Evolutionary conservation across 2,888 invertebrate genomes (phyloP), one percentile per base, ranked within the genome.

Genomic region (Netelia inedita): DNA sequence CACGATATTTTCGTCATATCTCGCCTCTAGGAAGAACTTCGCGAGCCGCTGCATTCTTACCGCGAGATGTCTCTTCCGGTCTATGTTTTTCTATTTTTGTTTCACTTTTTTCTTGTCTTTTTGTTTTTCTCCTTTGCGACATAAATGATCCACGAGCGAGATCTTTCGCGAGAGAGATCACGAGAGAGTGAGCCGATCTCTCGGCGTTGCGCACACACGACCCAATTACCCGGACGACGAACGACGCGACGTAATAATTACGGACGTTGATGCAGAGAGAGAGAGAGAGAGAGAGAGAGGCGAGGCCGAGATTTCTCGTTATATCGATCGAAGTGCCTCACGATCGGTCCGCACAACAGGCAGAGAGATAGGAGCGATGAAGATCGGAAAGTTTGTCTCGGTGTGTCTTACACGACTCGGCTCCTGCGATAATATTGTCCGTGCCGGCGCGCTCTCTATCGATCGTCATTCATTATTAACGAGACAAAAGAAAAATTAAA

Each of bases 201-300:
- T 66, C 66, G 19, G 23, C 68, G 35, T 80, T 61, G 46, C 81
- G 55, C 74, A 66, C 71, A 10, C 79, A 78, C 85, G 87, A 86
- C 86, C 87, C 86, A 88, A 88, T 88, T 88, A 83, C 73, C 80
- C 57, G 59, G 43, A 55, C 43, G 65, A 43, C 65, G 68, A 59
- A 68, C 73, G 73, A 69, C 66, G 61, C 83, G 68, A 86, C 84
- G 85, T 85, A 87, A 88, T 87, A 87, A 88, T 88, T 87, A 83
- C 82, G 74, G 66, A 73, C 83, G 65, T 68, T 61, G 74, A 43
- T 61, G 66, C 53, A 28, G 55, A 16, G 23, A 53, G 14, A 53
- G 43, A 63, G 43, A 79, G 28, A 8, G 23, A 50, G 28, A 28
- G 55, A 16, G 23, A 53, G 21, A 66, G 79, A 85, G 78, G 82